Evolutionary conservation across 1,140 invertebrate genomes (phyloP).

Genomic region (Doryteuthis pealeii): DNA sequence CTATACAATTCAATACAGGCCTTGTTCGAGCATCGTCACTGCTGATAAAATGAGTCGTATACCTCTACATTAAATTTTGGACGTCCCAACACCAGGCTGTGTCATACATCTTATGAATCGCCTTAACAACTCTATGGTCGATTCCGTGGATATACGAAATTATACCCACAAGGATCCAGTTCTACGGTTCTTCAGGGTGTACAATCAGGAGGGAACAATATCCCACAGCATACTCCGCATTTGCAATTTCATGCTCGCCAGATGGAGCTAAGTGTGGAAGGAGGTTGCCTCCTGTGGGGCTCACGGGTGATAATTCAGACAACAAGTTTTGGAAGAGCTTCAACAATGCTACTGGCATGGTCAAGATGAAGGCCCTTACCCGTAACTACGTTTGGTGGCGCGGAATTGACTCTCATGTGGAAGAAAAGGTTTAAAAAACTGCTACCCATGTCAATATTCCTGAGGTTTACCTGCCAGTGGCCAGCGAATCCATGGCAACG

Average conservation of each 20-base stretch:
- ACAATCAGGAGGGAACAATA: too few species aligned
- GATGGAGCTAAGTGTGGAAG: conserved; percentile 7
- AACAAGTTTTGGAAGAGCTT: conserved; percentile 56
- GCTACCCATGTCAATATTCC: conserved; percentile 42
- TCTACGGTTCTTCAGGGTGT: not conserved
- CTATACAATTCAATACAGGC: conserved; percentile 17
- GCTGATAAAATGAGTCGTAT: not conserved
- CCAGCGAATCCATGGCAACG: conserved; percentile 29
- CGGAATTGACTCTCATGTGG: conserved; percentile 60
- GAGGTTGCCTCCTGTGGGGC: conserved; percentile 52
- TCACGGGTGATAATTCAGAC: conserved; percentile 54
- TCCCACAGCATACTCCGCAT: too few species aligned
- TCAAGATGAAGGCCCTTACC: conserved; percentile 64
- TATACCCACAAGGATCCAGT: not conserved
- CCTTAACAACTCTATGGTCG: conserved; percentile 14
- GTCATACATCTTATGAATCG: not conserved
- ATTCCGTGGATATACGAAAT: not conserved
- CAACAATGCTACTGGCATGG: conserved; percentile 58
- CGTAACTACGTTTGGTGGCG: conserved; percentile 64
- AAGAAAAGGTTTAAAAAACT: conserved; percentile 18
- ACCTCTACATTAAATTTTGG: not conserved
- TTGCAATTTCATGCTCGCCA: not conserved
- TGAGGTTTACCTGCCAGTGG: conserved; percentile 3
- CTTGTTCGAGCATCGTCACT: not conserved
- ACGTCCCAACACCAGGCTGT: not conserved